Evolutionary conservation across 2,113 vertebrate species (phyloP).

Genomic region (Anolis carolinensis): DNA sequence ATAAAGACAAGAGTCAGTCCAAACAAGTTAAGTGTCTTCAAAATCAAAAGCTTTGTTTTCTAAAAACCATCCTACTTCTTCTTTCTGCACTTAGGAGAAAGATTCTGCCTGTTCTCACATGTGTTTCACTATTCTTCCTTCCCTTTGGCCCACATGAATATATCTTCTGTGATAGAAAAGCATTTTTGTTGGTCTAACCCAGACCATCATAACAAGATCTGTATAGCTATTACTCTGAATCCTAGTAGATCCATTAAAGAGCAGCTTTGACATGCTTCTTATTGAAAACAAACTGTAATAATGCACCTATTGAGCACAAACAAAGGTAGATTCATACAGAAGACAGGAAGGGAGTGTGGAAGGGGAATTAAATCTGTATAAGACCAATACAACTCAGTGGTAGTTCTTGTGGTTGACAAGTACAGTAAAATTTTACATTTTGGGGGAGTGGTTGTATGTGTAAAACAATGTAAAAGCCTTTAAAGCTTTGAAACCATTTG

Average conservation of each 20-base stretch:
- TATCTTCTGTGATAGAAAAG: no score
- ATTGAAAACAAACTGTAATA: no score
- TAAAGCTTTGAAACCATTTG: slow-evolving; percentile 13
- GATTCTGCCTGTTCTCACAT: not conserved
- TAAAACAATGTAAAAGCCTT: not conserved
- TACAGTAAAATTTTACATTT: not conserved
- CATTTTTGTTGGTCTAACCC: not conserved
- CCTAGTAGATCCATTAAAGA: not conserved
- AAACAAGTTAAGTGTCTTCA: not conserved
- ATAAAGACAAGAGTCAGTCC: not conserved
- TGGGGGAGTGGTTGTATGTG: not conserved
- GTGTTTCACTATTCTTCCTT: not conserved
- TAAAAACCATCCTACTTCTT: not conserved
- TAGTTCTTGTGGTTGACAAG: not conserved
- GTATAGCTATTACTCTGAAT: not conserved
- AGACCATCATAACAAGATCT: not conserved
- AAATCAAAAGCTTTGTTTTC: not conserved
- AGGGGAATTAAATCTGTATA: not conserved
- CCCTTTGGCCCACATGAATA: not conserved
- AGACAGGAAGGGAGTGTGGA: not conserved
- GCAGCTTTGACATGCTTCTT: no score
- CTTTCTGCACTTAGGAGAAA: no score
- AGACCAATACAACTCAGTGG: not conserved
- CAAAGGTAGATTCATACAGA: not conserved
- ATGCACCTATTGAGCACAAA: not conserved